Base-by-base conservation (phyloP, 1,140 invertebrate genomes). In the Psix sp. region DNA sequence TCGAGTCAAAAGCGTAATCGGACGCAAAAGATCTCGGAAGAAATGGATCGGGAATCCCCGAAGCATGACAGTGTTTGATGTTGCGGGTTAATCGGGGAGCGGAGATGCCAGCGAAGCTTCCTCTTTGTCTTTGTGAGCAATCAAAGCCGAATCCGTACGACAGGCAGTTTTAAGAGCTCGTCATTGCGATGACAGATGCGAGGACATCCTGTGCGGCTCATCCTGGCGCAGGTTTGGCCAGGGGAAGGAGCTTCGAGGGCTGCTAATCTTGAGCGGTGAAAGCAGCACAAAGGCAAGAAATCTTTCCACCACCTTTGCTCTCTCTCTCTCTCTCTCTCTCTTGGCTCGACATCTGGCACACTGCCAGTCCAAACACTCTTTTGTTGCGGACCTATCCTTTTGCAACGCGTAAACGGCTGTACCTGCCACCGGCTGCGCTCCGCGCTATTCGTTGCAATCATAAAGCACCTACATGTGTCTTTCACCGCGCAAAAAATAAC, bases 361-460 rank as follows among this genome's bases (percentile, higher is more conserved):
- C 75, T 74, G 66, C 75, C 78, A 81, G 78, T 80, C 81, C 80
- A 84, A 82, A 82, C 78, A 82, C 45, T 68, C 79, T 80, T 82
- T 82, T 81, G 76, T 84, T 70, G 40, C 24, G 43, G 63, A 57
- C 63, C 74, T 73, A 78, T 80, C 75, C 78, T 77, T 77, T 77
- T 54, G 76, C 68, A 56, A 65, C 63, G 70, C 68, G 29, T 45
- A 80, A 80, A 81, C 76, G 78, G 72, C 54, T 73, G 42, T 81
- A 82, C 80, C 80, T 81, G 79, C 59, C 62, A 71, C 57, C 67
- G 67, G 67, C 59, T 72, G 67, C 42, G 57, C 52, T 63, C 59
- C 63, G 67, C 42, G 57, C 52, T 63, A 71, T 71, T 71, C 40
- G 15, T 45, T 43, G 59, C 51, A 40, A 65, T 65, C 68, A 72